A percentile compares a stretch with the other conserved stretches of the same genome.
phyloP scores from a whole-genome alignment of 2,888 invertebrate species.

The Folsomia candida region DNA sequence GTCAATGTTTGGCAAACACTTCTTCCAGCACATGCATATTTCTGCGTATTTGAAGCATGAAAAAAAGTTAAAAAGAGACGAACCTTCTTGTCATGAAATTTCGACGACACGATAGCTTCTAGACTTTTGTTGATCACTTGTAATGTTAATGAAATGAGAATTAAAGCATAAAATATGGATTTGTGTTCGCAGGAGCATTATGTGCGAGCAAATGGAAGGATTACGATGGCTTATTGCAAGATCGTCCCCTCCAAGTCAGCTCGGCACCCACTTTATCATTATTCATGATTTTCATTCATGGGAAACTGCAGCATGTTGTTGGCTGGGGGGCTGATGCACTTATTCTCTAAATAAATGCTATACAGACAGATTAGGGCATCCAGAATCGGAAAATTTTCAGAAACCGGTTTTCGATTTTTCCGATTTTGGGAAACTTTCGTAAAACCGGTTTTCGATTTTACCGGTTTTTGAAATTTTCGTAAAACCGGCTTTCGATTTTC shows the following conservation, averaged over 20 bases:
- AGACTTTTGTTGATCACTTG: background rate
- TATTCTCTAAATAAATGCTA: background rate
- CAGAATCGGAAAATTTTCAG: no score
- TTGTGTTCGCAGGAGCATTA: background rate
- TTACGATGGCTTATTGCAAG: slow-evolving; percentile 5
- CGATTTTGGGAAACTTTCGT: no score
- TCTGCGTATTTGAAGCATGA: background rate
- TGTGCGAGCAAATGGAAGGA: slow-evolving; percentile 2
- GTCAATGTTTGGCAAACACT: background rate
- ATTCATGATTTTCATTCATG: slow-evolving; percentile 16
- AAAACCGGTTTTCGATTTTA: no score
- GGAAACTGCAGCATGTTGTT: background rate
- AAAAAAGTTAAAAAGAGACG: background rate
- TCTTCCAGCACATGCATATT: background rate
- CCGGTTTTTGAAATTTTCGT: no score
- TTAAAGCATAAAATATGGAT: background rate
- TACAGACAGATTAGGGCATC: background rate
- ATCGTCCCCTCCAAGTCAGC: slow-evolving; percentile 10
- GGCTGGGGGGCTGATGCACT: background rate
- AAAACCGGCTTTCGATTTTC: no score
- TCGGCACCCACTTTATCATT: slow-evolving; percentile 19
- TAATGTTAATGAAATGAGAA: background rate
- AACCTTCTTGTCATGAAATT: background rate
- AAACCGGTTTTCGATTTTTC: no score
- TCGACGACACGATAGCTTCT: background rate